Evolutionary conservation across 1,140 invertebrate species (phyloP), one percentile per base, ranked within the genome.

Genomic region (Pogonognathellus flavescens): DNA sequence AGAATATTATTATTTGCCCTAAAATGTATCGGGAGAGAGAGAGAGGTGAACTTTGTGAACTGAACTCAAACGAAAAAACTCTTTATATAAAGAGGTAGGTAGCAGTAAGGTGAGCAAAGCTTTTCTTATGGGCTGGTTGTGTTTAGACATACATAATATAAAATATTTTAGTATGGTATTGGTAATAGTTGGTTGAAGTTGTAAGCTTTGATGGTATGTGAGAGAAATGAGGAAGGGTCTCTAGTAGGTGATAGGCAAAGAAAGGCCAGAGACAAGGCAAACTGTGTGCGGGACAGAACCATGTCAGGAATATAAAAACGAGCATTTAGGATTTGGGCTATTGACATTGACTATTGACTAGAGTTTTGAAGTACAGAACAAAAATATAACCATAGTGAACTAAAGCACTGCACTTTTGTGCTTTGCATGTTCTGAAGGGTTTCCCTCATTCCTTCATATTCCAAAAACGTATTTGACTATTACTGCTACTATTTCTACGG

Each of bases 331-430:
- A 59, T 80, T 62, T 22, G 80, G 84, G 84, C 84, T 85, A 85
- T 85, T 85, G 84, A 85, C 84, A 85, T 86, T 82, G 81, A 83
- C 85, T 86, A 76, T 76, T 60, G 52, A 81, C 59, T 83, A 60
- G 85, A 60, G 55, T 81, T 83, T 66, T 76, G 41, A 76, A 76
- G 70, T 76, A 76, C 41, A 76, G 70, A 76, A 76, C 70, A 50
- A 76, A 76, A 76, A 76, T 76, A 76, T 60, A 9, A 49, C 5
- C 70, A 41, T 49, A 76, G 70, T 31, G 49, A 76, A 76, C 70
- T 41, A 41, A 72, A 18, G 66, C 53, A 57, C n/a, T 57, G 53
- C 53, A 41, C 25, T 62, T 31, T 25, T 18, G 22, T 70, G 31
- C 66, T 70, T 25, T 70, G 31, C 31, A 70, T 70, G 66, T 41